Conservation (phyloP, 2,888 invertebrate genomes). For the Blastobasis adustella region DNA sequence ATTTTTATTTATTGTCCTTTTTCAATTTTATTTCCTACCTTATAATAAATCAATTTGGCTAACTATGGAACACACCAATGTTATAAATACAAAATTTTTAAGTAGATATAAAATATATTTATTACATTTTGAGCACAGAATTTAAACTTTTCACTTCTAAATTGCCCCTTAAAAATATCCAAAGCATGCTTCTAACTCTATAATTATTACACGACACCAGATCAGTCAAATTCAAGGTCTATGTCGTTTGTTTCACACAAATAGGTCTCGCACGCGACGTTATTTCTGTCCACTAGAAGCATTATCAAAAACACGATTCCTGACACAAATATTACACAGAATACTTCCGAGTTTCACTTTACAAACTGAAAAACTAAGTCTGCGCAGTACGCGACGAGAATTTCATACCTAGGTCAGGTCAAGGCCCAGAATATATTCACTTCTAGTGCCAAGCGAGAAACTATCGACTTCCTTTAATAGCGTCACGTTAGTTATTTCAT, state of each 20-base stretch:
- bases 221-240: not conserved
- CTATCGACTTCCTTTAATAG: too few relatives aligned
- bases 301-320: not conserved
- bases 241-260: not conserved
- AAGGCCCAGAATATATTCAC: conserved; percentile 43
- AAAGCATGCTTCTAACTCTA: too few relatives aligned
- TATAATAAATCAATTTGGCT: too few relatives aligned
- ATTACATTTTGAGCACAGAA: too few relatives aligned
- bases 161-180: too few relatives aligned
- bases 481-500: not conserved
- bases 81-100: too few relatives aligned
- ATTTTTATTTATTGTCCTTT: too few relatives aligned
- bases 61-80: too few relatives aligned
- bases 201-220: not conserved
- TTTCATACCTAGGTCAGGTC: conserved; percentile 46
- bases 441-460: conserved; percentile 21
- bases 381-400: conserved; percentile 35
- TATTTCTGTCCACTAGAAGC: conserved; percentile 1
- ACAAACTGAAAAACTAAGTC: conserved; percentile 29
- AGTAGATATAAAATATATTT: too few relatives aligned
- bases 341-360: conserved; percentile 10
- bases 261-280: not conserved
- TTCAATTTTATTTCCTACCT: too few relatives aligned
- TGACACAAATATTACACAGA: not conserved
- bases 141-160: too few relatives aligned